Conservation (phyloP, 2,113 vertebrate species). For the Pteropus alecto region DNA sequence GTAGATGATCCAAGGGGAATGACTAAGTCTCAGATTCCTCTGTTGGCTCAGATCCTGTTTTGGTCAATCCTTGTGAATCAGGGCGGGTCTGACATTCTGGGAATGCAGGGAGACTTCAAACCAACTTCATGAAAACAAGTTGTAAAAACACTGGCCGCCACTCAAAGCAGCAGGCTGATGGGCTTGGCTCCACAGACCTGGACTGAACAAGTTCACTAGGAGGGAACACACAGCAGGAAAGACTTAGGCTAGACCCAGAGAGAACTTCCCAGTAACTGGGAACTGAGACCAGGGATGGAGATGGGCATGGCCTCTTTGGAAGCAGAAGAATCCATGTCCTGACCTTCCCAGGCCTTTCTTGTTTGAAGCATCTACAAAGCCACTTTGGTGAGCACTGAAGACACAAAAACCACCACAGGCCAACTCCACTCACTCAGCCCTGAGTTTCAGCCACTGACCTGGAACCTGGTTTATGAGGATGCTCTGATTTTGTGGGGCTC, state of each 20-base stretch:
- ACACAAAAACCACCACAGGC: background rate
- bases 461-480: background rate
- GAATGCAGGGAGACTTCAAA: conserved; percentile 72
- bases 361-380: background rate
- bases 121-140: conserved; percentile 74
- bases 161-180: background rate
- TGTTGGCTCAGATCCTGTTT: conserved; percentile 62
- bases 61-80: conserved; percentile 66
- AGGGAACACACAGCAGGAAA: conserved; percentile 23
- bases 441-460: background rate
- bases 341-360: background rate
- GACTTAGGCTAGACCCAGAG: conserved; percentile 28
- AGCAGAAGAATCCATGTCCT: background rate
- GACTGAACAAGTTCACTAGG: conserved; percentile 44
- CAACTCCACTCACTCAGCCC: background rate
- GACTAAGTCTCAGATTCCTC: conserved; percentile 64
- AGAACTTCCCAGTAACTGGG: background rate
- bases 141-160: conserved; percentile 62
- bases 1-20: conserved; percentile 37
- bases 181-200: background rate
- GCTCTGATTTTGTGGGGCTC: background rate
- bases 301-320: background rate
- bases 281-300: background rate
- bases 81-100: conserved; percentile 72
- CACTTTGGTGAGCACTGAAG: background rate